Base-by-base conservation (phyloP, 2,113 vertebrate genomes). In the Opisthocomus hoazin region DNA sequence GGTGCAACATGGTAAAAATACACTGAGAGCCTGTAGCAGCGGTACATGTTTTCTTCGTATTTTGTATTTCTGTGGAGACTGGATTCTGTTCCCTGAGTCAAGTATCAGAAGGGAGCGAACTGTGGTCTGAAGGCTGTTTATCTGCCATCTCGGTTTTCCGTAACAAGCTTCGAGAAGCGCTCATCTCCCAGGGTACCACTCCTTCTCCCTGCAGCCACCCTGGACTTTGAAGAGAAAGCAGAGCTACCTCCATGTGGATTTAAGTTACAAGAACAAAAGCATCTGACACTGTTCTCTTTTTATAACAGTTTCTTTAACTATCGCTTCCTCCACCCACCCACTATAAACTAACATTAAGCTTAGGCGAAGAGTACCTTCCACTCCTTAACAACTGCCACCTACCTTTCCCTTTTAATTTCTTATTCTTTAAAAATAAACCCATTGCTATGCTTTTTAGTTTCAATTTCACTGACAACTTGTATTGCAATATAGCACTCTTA, bases 401-500 rank as follows among this genome's bases (percentile, higher is more conserved):
- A 68, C 53, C 30, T 69, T 71, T 30, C 9, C 56, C 48, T 68
- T 89, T 64, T 63, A 43, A 60, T 61, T 75, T 69, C 50, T 74
- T 50, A 43, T 76, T 88, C 86, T 73, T 93, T 75, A 94, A 75
- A 85, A 89, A 69, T 46, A 91, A 84, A 94, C 63, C 86, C 29
- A 46, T 81, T 50, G 29, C 61, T 50, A 53, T 78, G 75, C 54
- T 53, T 75, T 88, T 46, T 69, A 60, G 92, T 71, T 87, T 92
- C 91, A 82, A 36, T 95, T 95, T 93, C 84, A 85, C 61, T 32
- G 68, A 93, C 71, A 91, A 54, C 54, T 71, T 79, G 92, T 86
- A 93, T 15, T 51, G 58, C 80, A 92, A 84, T 15, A 6, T 18
- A 89, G 74, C 45, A 75, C 21, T 27, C 80, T 95, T 15, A 84